Evolutionary conservation across 1,140 invertebrate species (phyloP).

Genomic region (Mya arenaria): DNA sequence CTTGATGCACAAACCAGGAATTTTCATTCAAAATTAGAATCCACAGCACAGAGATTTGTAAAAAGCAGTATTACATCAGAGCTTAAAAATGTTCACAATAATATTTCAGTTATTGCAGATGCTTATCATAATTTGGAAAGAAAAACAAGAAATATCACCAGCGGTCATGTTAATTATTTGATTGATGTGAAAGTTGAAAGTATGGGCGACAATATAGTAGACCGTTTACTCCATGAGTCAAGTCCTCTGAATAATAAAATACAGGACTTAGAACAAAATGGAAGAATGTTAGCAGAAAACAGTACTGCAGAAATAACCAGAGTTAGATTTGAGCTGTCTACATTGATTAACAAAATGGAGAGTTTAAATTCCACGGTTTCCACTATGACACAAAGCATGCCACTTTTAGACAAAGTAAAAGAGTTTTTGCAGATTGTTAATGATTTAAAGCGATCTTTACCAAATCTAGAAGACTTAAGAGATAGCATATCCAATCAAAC

Average conservation of each 20-base stretch:
- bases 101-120: neutral
- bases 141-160: neutral
- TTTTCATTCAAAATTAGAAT: neutral
- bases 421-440: neutral
- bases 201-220: neutral
- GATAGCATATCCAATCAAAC: too few relatives aligned
- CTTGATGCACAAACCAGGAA: neutral
- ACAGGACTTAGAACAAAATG: neutral
- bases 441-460: too few relatives aligned
- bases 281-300: neutral
- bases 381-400: neutral
- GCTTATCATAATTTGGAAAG: neutral
- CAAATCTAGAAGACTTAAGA: too few relatives aligned
- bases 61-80: neutral
- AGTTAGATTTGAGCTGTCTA: neutral
- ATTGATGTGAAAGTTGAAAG: neutral
- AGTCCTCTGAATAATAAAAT: neutral
- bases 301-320: neutral
- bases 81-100: neutral
- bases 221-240: neutral
- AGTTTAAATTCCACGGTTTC: neutral
- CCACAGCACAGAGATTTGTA: neutral
- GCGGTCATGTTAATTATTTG: neutral
- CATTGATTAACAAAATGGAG: neutral
- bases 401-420: neutral